A percentile compares a stretch with the other conserved stretches of the same genome.
Evolutionary conservation across 2,113 vertebrate genomes (phyloP).

Genomic region (Brachypteracias leptosomus): DNA sequence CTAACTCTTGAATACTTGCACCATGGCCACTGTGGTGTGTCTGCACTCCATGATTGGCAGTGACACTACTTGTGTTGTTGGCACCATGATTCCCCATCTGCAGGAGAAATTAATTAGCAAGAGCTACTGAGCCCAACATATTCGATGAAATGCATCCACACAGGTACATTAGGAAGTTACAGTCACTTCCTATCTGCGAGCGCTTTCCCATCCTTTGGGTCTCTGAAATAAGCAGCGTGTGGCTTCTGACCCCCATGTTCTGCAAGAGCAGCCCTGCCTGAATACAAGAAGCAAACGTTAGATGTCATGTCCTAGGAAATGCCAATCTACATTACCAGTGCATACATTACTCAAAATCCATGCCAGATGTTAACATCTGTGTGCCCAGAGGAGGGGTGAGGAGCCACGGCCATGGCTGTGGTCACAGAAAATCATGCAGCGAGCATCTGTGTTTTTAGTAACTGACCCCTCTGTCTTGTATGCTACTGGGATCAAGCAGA

Average conservation of each 20-base stretch:
- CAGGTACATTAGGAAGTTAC: neutral
- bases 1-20: neutral
- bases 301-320: neutral
- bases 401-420: neutral
- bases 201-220: neutral
- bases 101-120: neutral
- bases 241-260: neutral
- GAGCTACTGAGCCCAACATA: neutral
- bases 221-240: neutral
- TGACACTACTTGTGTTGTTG: neutral
- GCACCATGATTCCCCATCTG: neutral
- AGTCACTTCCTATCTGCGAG: neutral
- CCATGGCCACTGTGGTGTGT: too few relatives aligned
- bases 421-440: neutral
- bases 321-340: neutral
- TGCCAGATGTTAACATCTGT: neutral
- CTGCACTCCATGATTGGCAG: neutral
- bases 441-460: neutral
- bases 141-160: neutral
- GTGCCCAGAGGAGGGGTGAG: neutral
- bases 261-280: neutral
- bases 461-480: neutral
- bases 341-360: neutral
- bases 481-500: neutral
- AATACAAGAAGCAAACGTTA: neutral